A percentile compares a stretch with the other conserved stretches of the same genome.
phyloP scores from a whole-genome alignment of 2,113 vertebrate genomes.

The Rynchops niger region DNA sequence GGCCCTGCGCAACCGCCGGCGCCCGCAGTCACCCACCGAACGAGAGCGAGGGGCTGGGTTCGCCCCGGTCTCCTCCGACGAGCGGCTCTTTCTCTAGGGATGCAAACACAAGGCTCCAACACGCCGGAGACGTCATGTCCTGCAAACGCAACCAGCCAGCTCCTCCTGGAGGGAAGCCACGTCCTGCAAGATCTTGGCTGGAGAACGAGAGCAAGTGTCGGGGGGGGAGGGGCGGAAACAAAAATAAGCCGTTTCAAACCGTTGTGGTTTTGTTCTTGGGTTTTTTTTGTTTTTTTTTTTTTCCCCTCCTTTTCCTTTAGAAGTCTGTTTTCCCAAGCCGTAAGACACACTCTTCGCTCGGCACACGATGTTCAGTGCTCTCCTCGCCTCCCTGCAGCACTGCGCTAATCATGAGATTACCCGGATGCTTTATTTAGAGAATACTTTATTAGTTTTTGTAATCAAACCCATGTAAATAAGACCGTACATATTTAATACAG shows the following conservation, averaged over 20 bases:
- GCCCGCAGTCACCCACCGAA: background rate
- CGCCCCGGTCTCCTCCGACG: background rate
- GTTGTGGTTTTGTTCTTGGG: too few species aligned
- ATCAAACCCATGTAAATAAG: conserved; percentile 99
- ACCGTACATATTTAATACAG: conserved; percentile 99
- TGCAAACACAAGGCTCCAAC: accelerated
- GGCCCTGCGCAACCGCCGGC: accelerated
- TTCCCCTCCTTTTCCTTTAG: background rate
- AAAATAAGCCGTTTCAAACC: background rate
- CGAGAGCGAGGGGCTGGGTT: accelerated
- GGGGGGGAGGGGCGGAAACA: too few species aligned
- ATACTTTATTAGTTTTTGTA: conserved; percentile 99
- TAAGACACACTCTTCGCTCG: accelerated
- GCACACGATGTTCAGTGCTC: accelerated
- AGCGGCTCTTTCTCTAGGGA: background rate
- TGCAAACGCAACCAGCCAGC: accelerated
- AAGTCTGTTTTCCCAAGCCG: background rate
- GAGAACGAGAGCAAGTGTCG: background rate
- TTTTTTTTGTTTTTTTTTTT: background rate
- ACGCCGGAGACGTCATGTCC: accelerated
- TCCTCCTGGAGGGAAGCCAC: accelerated
- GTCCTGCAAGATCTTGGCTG: accelerated
- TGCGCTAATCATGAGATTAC: conserved; percentile 31
- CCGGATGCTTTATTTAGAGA: conserved; percentile 80
- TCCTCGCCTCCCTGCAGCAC: background rate